These are phyloP conservation scores for Stegana nigrithorax DNA, from an alignment of 2,888 invertebrate species.

Conservation along the genomic window DNA sequence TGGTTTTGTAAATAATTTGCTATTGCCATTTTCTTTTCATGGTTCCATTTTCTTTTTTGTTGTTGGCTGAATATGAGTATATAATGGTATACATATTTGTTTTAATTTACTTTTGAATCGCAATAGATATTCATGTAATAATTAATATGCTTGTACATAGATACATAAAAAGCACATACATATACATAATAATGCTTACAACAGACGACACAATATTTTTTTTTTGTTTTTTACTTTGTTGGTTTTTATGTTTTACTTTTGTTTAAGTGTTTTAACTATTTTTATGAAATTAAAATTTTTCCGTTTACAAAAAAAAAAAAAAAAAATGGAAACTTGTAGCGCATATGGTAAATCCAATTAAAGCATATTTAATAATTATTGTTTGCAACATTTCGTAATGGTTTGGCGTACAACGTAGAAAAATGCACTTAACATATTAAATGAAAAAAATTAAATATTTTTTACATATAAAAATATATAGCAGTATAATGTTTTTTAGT, in stretches of 20 bases:
- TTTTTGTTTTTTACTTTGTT: neutral
- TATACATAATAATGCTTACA: neutral
- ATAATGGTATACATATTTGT: neutral
- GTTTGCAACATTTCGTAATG: too few species aligned
- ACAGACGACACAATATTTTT: neutral
- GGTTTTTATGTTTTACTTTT: too few species aligned
- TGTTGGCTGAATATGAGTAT: too few species aligned
- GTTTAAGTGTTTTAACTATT: neutral
- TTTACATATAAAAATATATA: too few species aligned
- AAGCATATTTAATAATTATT: too few species aligned
- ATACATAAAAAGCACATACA: neutral
- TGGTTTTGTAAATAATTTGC: neutral
- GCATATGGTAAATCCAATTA: too few species aligned
- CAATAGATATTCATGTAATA: neutral
- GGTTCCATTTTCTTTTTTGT: too few species aligned
- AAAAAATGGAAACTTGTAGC: neutral
- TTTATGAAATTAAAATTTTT: neutral
- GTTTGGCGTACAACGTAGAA: too few species aligned
- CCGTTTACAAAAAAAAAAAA: neutral
- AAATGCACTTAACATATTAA: too few species aligned
- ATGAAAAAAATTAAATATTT: too few species aligned
- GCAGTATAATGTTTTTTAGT: too few species aligned
- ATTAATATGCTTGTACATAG: neutral
- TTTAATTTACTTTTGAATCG: neutral
- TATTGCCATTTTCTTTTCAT: neutral